These are phyloP conservation scores for Lethocerus indicus DNA, from an alignment of 1,140 invertebrate species.

Conservation along the genomic window DNA sequence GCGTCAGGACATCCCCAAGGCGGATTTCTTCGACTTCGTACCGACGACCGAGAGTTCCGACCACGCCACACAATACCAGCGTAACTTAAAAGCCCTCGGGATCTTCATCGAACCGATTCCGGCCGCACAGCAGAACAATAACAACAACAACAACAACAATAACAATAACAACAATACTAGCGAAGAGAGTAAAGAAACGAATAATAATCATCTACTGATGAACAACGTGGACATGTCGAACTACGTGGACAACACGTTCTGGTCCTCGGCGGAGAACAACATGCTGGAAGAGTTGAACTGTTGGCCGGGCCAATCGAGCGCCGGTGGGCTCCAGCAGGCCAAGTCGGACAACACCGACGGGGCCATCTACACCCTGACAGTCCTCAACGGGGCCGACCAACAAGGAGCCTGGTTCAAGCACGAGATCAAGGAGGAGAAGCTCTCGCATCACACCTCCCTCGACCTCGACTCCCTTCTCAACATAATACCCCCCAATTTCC, in stretches of 20 bases:
- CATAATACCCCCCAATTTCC: conserved; percentile 23
- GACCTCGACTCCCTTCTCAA: conserved; percentile 30
- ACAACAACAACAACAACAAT: too few relatives aligned
- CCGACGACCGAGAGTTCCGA: not conserved
- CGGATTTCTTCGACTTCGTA: conserved; percentile 4
- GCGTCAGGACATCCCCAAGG: too few relatives aligned
- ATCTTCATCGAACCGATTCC: conserved; percentile 2
- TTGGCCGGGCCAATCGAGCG: conserved; percentile 42
- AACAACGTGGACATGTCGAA: conserved; percentile 19
- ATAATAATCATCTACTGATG: conserved; percentile 19
- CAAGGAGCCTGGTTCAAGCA: conserved; percentile 14
- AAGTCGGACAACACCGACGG: conserved; percentile 30
- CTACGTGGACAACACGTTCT: conserved; percentile 15
- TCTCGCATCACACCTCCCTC: conserved; percentile 22
- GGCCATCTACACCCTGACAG: conserved; percentile 35
- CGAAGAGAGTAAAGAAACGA: conserved; percentile 12
- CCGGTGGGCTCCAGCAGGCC: conserved; percentile 25
- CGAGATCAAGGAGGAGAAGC: conserved; percentile 17
- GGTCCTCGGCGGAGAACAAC: conserved; percentile 38
- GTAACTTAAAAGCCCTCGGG: conserved; percentile 2
- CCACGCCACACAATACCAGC: too few relatives aligned
- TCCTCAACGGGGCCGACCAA: conserved; percentile 29
- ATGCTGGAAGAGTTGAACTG: conserved; percentile 65
- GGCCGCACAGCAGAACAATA: too few relatives aligned
- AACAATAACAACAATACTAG: not conserved